These are phyloP conservation scores for Operophtera brumata DNA, from an alignment of 2,888 invertebrate species.

Conservation along the genomic window DNA sequence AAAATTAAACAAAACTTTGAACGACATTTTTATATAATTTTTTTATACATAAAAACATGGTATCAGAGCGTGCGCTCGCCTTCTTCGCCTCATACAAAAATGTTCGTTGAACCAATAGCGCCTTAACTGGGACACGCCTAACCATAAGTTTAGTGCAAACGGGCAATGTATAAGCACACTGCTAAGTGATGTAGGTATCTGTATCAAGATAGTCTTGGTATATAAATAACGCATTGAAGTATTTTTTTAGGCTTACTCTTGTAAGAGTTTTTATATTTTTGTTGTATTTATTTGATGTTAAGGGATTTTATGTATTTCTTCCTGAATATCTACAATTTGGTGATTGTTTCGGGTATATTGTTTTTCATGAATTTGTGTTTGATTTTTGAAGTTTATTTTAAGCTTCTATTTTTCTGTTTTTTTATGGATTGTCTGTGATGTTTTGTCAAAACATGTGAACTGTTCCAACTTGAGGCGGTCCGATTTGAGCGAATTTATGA, in stretches of 20 bases:
- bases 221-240: conserved; percentile 35
- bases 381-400: conserved; percentile 1
- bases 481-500: conserved; percentile 26
- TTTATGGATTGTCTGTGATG: conserved; percentile 24
- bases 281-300: conserved; percentile 29
- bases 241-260: conserved; percentile 44
- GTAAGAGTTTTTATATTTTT: conserved; percentile 38
- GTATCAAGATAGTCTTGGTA: too few species aligned
- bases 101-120: too few species aligned
- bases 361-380: conserved; percentile 8
- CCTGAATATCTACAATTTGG: conserved; percentile 24
- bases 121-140: too few species aligned
- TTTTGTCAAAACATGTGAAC: conserved; percentile 25
- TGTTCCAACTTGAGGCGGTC: conserved; percentile 3
- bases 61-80: too few species aligned
- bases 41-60: too few species aligned
- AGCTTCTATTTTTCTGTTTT: conserved; percentile 10
- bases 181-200: conserved; percentile 24
- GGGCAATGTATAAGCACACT: conserved; percentile 35
- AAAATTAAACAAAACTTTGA: too few species aligned
- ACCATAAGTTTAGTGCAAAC: too few species aligned
- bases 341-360: conserved; percentile 28
- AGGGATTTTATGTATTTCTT: conserved; percentile 31
- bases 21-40: too few species aligned
- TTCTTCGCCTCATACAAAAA: too few species aligned